A percentile compares a stretch with the other conserved stretches of the same genome.
These are phyloP conservation scores for Lordiphosa clarofinis DNA, from an alignment of 1,140 invertebrate genomes.

Conservation along the genomic window DNA sequence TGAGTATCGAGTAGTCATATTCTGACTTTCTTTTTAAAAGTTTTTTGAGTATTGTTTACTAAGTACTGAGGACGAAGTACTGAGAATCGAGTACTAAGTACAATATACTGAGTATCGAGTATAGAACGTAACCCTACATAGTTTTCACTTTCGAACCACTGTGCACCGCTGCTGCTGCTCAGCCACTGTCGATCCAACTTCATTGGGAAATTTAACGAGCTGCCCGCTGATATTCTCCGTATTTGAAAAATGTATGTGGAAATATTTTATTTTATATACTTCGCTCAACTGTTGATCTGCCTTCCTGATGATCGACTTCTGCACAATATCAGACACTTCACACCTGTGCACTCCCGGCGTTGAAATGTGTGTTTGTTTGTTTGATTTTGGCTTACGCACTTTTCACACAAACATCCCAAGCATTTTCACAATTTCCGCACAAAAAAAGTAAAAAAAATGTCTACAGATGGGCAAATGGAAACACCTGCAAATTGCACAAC, in stretches of 20 bases:
- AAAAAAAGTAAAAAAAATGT: slow-evolving; percentile 46
- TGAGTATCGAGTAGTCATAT: too few relatives aligned
- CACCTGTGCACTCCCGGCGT: slow-evolving; percentile 18
- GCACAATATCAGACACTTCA: slow-evolving; percentile 56
- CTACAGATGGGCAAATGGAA: slow-evolving; percentile 52
- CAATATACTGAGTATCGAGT: too few relatives aligned
- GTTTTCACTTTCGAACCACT: too few relatives aligned
- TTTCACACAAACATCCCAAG: slow-evolving; percentile 51
- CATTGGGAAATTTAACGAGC: slow-evolving; percentile 47
- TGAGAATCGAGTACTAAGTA: too few relatives aligned
- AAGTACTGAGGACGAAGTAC: too few relatives aligned
- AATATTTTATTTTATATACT: slow-evolving; percentile 76
- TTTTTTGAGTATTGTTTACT: too few relatives aligned
- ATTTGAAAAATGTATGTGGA: slow-evolving; percentile 63
- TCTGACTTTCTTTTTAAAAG: too few relatives aligned
- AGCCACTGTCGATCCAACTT: too few relatives aligned
- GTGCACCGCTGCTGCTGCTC: too few relatives aligned
- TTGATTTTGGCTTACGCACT: slow-evolving; percentile 56
- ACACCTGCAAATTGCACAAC: slow-evolving; percentile 77
- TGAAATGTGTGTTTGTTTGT: slow-evolving; percentile 65
- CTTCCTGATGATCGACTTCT: slow-evolving; percentile 35
- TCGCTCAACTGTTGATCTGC: slow-evolving; percentile 40
- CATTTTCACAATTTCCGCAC: slow-evolving; percentile 19
- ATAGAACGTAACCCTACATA: too few relatives aligned
- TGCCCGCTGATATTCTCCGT: slow-evolving; percentile 46